Base-by-base conservation (phyloP, 2,113 vertebrate species). In the Corvus cornix region DNA sequence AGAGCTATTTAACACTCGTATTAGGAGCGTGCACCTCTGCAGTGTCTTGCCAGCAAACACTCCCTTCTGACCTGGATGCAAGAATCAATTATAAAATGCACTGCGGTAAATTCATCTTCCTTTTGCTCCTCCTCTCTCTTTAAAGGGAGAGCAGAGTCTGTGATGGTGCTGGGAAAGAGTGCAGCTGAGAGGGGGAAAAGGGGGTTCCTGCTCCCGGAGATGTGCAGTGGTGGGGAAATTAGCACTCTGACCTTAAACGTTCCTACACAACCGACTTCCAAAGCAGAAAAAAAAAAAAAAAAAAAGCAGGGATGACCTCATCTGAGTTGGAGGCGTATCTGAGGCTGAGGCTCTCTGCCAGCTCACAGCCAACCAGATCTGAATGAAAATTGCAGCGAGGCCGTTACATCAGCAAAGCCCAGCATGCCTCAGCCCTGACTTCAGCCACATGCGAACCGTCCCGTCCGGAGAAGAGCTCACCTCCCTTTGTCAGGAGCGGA, bases 391-490 rank as follows among this genome's bases (percentile, higher is more conserved):
- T 93, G 84, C 96, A 93, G 94, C 89, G 69, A 97, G 86, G 90
- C 81, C 44, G 95, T 99, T 98, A 99, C 98, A 98, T 99, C 98
- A 99, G 97, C 95, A 97, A 85, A 94, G 87, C 96, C 96, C 95
- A 97, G 96, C 97, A 97, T 98, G 97, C 97, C 89, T 93, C 95
- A 96, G 96, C 94, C 90, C 92, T 28, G 56, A 64, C 75, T 85
- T 78, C 89, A 87, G 89, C 68, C 20, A 7, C 81, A 80, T 16
- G 89, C 64, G 58, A 93, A 82, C 49, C 66, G 88, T 93, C 92
- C 96, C 5, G 2, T 19, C 44, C 1, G 4, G 41, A 66, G 77
- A 89, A 79, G 55, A 35, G 51, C 51, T 96, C 70, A 62, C 26
- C 20, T 69, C n/a, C 13, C n/a, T 43, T 41, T 51, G 28, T 46